phyloP scores from a whole-genome alignment of 2,113 vertebrate species.

The Coregonus clupeaformis region DNA sequence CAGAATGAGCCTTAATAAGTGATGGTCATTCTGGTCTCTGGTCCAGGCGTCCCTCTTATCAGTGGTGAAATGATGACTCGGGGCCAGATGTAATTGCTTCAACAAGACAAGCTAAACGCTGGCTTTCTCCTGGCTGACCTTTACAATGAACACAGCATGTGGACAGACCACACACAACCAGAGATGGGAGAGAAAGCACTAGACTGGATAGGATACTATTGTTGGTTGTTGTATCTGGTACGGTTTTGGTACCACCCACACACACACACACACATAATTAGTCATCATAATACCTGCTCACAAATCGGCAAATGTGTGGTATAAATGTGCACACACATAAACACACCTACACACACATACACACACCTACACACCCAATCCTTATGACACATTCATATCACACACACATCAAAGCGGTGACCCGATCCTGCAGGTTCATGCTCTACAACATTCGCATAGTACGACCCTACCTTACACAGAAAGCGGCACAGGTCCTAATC shows the following conservation, averaged over 20 bases:
- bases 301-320: background rate
- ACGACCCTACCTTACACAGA: no score
- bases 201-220: no score
- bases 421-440: no score
- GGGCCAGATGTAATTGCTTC: conserved; percentile 43
- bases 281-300: no score
- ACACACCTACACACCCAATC: background rate
- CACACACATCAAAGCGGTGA: no score
- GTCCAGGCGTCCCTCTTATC: conserved; percentile 48
- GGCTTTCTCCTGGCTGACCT: conserved; percentile 30
- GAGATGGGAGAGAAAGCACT: no score
- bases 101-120: conserved; percentile 23
- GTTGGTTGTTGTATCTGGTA: no score
- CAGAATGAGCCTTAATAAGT: conserved; percentile 1
- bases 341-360: background rate
- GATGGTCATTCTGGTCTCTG: conserved; percentile 53
- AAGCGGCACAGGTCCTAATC: no score
- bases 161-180: no score
- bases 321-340: background rate
- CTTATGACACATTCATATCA: conserved; percentile 21
- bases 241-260: no score
- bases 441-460: no score
- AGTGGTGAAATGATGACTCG: conserved; percentile 18
- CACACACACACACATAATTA: background rate
- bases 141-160: background rate